phyloP scores from a whole-genome alignment of 2,113 vertebrate species.

The Mus musculus region DNA sequence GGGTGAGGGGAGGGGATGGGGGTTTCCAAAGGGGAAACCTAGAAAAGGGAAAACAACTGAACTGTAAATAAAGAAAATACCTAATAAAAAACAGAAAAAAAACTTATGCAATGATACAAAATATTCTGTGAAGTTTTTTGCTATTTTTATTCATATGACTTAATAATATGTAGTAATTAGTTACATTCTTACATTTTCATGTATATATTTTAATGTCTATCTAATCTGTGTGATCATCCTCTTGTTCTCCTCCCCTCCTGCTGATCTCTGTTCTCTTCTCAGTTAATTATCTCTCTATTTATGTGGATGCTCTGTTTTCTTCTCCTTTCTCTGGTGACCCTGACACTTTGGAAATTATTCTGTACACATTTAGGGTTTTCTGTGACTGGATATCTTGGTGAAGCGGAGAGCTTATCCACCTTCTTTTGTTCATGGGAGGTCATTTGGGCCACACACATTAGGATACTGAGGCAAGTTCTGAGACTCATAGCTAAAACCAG shows the following conservation, averaged over 20 bases:
- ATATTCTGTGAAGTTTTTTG: not conserved
- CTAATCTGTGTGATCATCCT: not conserved
- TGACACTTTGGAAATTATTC: not conserved
- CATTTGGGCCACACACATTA: not conserved
- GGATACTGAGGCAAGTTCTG: not conserved
- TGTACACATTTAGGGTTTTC: not conserved
- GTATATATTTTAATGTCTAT: not conserved
- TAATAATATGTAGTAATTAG: not conserved
- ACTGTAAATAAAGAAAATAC: no score
- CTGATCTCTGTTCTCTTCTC: not conserved
- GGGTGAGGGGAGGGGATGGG: no score
- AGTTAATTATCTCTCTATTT: not conserved
- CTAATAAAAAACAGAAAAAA: no score
- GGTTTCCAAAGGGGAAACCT: no score
- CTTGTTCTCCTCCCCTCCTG: not conserved
- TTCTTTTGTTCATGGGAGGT: not conserved
- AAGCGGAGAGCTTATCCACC: not conserved
- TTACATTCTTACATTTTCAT: not conserved
- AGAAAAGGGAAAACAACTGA: no score
- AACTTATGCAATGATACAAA: not conserved
- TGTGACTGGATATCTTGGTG: not conserved
- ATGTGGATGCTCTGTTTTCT: not conserved
- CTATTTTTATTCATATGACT: not conserved
- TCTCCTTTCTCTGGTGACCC: not conserved
- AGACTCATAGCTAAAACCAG: not conserved